phyloP scores from a whole-genome alignment of 37 sponge, comb jelly and placozoan species.

The Axinella damicornis region DNA sequence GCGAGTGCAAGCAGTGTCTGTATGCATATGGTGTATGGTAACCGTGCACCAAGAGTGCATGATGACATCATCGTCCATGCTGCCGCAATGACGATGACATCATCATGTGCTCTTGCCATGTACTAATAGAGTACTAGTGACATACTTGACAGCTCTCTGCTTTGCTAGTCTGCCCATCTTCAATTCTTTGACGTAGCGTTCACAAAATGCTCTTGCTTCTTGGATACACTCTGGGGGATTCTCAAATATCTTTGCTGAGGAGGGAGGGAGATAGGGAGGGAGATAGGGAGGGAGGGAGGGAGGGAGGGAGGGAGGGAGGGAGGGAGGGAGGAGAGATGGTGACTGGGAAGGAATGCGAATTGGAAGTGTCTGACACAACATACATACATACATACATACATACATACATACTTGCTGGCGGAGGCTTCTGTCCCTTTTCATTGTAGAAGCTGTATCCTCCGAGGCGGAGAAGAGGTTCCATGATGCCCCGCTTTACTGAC shows the following conservation, averaged over 20 bases:
- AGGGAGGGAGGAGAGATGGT: too few relatives aligned
- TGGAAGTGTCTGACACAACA: too few relatives aligned
- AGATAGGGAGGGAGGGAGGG: not conserved
- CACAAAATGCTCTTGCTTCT: conserved; percentile 29
- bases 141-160: conserved; percentile 27
- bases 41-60: too few relatives aligned
- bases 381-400: conserved; percentile 5
- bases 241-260: not conserved
- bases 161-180: conserved; percentile 5
- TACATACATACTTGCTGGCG: not conserved
- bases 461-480: conserved; percentile 22
- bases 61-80: too few relatives aligned
- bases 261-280: too few relatives aligned
- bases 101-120: too few relatives aligned
- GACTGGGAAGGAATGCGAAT: too few relatives aligned
- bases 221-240: conserved; percentile 21
- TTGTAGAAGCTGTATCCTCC: conserved; percentile 26
- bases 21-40: too few relatives aligned
- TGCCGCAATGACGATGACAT: too few relatives aligned
- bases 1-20: too few relatives aligned
- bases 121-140: too few relatives aligned
- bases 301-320: conserved; percentile 7
- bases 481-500: conserved; percentile 27
- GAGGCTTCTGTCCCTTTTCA: not conserved
- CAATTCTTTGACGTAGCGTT: conserved; percentile 19